Base-by-base conservation (phyloP, 2,113 vertebrate species). In the Pelmatolapia mariae region DNA sequence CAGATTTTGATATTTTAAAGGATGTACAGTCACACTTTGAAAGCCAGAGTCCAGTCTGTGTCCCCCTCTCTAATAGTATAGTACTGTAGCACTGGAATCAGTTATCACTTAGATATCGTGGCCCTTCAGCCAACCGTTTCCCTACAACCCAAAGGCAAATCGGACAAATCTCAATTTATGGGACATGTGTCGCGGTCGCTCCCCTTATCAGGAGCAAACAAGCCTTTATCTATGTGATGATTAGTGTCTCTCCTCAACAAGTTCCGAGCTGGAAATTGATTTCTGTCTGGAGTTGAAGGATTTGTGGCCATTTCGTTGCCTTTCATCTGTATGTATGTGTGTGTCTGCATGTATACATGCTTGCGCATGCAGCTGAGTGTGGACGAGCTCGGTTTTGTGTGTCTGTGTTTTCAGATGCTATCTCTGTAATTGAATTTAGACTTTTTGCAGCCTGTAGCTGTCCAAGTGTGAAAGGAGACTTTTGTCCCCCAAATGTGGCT, bases 371-470 rank as follows among this genome's bases (percentile, higher is more conserved):
- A 56, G 63, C 31, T 73, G 19, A 76, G 9, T 52, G 86, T 38
- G 79, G 78, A 43, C 45, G 22, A 82, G 50, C 81, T 43, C 11
- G 16, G 71, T 79, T 82, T 76, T 38, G 86, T 90, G 87, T 66
- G 87, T 83, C 56, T 86, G 57, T 87, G 83, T 93, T 93, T 92
- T 89, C 52, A 38, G 95, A 96, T 96, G 91, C 84, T 97, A 96
- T 97, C 95, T 86, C 66, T 11, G 89, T 95, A 97, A 97, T 96
- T 94, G 94, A 95, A 94, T 96, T 95, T 89, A 78, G 93, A 92
- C 87, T 91, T 95, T 87, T 92, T 85, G 56, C 29, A n/a, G 87
- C 93, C 87, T 10, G 47, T 82, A 86, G 90, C 82, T 88, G 88
- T 93, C 91, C 84, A 80, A 89, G 93, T 93, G 93, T 96, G 93